Evolutionary conservation across 2,113 vertebrate species (phyloP), one percentile per base, ranked within the genome.

Genomic region (Ctenomys sociabilis): DNA sequence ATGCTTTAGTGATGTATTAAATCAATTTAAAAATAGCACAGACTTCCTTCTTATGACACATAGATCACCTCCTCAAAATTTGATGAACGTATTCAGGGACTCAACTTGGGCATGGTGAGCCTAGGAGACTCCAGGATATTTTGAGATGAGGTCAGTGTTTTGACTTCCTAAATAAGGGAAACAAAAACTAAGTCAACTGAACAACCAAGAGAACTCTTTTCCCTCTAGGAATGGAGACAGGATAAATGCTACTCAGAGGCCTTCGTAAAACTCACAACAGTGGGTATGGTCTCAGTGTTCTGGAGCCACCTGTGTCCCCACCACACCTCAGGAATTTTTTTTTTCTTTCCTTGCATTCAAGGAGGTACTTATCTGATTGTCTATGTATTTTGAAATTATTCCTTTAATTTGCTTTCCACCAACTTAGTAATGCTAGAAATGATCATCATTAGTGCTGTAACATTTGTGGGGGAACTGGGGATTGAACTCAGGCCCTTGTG

Each of bases 1-100:
- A 97, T 90, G 91, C 96, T 96, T 97, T 85, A 87, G 5, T 88
- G 93, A 95, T 95, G 95, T 73, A 80, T 91, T 92, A 84, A 91
- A 92, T 92, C 90, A 70, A 43, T 95, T 97, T 98, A 92, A 97
- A 97, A 97, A 97, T 95, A 97, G 95, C 82, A 84, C 63, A 43
- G 78, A 88, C 45, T 96, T 83, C 94, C 92, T 95, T 96, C 92
- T 84, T n/a, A 13, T 92, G 92, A 96, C 95, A 93, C 95, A 94
- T 35, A 88, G 77, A 85, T 95, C 52, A 88, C 88, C 83, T 87
- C 83, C 84, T 68, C 83, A 59, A 59, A 81, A 91, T 66, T 11
- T 13, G 80, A 86, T 66, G 88, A 64, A 91, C 54, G 78, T 1
- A 80, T 17, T 89, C 84, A 77, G 75, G 77, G 90, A 75, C 95